Evolutionary conservation across 1,140 invertebrate genomes (phyloP).

Genomic region (Drosophila tani): DNA sequence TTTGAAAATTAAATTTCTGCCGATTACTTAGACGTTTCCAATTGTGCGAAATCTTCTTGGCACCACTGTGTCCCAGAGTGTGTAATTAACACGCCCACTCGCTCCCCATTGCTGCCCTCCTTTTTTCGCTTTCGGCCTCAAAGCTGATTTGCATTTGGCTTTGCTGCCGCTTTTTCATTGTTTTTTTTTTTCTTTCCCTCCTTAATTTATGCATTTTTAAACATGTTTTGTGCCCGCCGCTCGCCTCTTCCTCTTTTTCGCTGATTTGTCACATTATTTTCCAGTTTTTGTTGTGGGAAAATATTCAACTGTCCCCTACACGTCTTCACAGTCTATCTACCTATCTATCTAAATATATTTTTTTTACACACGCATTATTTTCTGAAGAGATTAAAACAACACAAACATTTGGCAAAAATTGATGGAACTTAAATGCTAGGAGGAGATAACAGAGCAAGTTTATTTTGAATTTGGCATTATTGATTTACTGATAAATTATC

Average conservation of each 20-base stretch:
- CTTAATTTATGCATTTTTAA: conserved; percentile 79
- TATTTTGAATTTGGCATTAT: conserved; percentile 26
- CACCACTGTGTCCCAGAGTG: conserved; percentile 23
- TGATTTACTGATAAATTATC: conserved; percentile 40
- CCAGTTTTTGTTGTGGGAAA: conserved; percentile 63
- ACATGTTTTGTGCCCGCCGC: conserved; percentile 66
- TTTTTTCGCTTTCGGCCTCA: conserved; percentile 34
- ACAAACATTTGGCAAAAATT: conserved; percentile 20
- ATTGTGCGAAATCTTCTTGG: conserved; percentile 15
- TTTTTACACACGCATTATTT: conserved; percentile 14
- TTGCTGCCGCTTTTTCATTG: conserved; percentile 47
- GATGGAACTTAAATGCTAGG: conserved; percentile 14
- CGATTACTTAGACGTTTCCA: not conserved
- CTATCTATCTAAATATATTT: not conserved
- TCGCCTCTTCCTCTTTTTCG: conserved; percentile 19
- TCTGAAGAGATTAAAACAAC: conserved; percentile 17
- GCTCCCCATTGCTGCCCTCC: conserved; percentile 39
- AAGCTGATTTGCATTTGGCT: conserved; percentile 65
- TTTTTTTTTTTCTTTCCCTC: conserved; percentile 15
- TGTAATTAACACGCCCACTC: conserved; percentile 63
- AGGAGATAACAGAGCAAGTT: conserved; percentile 26
- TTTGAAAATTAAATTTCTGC: too few relatives aligned
- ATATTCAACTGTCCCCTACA: conserved; percentile 37
- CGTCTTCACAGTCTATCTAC: not conserved
- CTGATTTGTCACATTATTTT: conserved; percentile 48